Percentiles rank a stretch among this genome's conserved stretches.
Evolutionary conservation across 1,140 invertebrate species (phyloP).

Genomic region (Chironomus tepperi): DNA sequence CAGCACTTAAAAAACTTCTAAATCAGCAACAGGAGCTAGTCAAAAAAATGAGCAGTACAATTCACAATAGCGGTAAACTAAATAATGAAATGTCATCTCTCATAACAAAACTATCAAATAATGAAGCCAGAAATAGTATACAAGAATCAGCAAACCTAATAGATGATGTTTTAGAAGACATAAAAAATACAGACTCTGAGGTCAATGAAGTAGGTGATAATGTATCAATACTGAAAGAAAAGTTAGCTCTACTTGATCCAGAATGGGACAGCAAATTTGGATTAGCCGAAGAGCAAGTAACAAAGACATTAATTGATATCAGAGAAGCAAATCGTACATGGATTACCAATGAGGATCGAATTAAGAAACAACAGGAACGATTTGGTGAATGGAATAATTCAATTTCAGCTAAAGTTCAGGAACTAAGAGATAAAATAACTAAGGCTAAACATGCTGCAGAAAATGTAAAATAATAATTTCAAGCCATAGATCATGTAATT

Average conservation of each 20-base stretch:
- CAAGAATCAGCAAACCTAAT: conserved; percentile 41
- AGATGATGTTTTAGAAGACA: conserved; percentile 40
- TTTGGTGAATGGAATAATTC: conserved; percentile 53
- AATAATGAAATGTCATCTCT: conserved; percentile 45
- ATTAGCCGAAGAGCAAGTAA: conserved; percentile 38
- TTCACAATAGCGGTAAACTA: conserved; percentile 44
- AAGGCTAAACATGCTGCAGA: conserved; percentile 72
- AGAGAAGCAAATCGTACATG: conserved; percentile 42
- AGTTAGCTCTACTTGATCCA: conserved; percentile 45
- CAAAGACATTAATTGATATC: conserved; percentile 35
- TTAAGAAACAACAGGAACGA: conserved; percentile 45
- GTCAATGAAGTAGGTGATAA: conserved; percentile 42
- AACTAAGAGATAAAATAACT: conserved; percentile 61
- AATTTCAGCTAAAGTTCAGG: conserved; percentile 51
- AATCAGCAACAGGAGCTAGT: conserved; percentile 43
- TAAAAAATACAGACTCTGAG: conserved; percentile 44
- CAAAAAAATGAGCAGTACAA: conserved; percentile 41
- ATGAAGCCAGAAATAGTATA: conserved; percentile 33
- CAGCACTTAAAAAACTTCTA: conserved; percentile 35
- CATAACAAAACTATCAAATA: conserved; percentile 31
- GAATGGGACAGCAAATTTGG: conserved; percentile 47
- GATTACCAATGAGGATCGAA: conserved; percentile 43
- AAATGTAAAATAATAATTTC: conserved; percentile 53
- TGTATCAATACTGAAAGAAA: conserved; percentile 43
- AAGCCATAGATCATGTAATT: conserved; percentile 6